Percentiles rank a stretch among this genome's conserved stretches.
phyloP scores from a whole-genome alignment of 2,113 vertebrate species.

The Narcine bancroftii region DNA sequence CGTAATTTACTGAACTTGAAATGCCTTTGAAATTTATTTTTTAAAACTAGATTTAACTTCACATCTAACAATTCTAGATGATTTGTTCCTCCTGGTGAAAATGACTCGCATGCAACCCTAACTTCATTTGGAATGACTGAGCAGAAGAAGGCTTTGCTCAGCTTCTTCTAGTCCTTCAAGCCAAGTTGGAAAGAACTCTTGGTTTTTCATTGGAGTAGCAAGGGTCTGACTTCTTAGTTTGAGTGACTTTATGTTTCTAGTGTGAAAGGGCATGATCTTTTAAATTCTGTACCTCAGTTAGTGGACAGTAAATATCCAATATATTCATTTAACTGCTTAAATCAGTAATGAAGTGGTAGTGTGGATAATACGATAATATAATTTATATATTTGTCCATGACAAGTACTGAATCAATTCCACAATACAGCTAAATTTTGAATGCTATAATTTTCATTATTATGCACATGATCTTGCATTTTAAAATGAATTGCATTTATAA shows the following conservation, averaged over 20 bases:
- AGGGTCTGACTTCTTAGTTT: not conserved
- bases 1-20: not conserved
- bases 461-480: constrained; percentile 26
- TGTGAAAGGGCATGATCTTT: not conserved
- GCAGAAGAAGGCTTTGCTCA: too few species aligned
- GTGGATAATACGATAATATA: not conserved
- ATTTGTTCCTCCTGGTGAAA: not conserved
- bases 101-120: not conserved
- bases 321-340: constrained; percentile 22
- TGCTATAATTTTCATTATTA: constrained; percentile 31
- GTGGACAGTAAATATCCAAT: not conserved
- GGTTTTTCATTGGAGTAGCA: not conserved
- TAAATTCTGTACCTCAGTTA: not conserved
- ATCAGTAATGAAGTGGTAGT: constrained; percentile 12
- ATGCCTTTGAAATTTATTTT: not conserved
- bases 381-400: constrained; percentile 3
- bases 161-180: not conserved
- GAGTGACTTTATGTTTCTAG: not conserved
- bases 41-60: not conserved
- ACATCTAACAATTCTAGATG: not conserved
- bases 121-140: not conserved
- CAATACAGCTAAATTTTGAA: constrained; percentile 14
- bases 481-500: constrained; percentile 21
- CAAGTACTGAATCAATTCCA: constrained; percentile 13
- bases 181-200: not conserved